phyloP scores from a whole-genome alignment of 2,888 invertebrate genomes.

The Drosophila demipolita region DNA sequence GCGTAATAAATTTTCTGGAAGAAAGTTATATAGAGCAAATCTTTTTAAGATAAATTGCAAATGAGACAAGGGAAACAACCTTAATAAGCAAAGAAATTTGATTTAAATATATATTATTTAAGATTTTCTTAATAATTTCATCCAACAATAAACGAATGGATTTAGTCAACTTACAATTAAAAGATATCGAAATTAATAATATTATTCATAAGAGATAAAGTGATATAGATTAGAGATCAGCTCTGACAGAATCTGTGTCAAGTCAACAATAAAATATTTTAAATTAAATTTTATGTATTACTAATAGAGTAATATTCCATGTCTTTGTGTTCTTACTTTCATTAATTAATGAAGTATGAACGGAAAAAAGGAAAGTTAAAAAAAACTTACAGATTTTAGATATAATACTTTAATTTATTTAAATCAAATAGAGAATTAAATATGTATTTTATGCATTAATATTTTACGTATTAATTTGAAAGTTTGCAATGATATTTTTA shows the following conservation, averaged over 20 bases:
- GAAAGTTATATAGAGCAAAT: not conserved
- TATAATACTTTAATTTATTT: not conserved
- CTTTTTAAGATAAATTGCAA: not conserved
- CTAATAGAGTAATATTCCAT: not conserved
- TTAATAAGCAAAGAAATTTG: not conserved
- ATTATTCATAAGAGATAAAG: not conserved
- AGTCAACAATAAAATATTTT: not conserved
- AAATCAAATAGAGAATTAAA: not conserved
- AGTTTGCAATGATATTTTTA: not conserved
- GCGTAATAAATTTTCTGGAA: conserved; percentile 7
- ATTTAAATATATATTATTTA: not conserved
- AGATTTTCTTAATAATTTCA: not conserved
- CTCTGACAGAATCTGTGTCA: not conserved
- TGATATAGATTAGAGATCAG: not conserved
- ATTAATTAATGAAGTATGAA: not conserved
- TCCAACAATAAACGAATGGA: not conserved
- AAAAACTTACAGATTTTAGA: not conserved
- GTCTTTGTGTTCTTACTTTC: not conserved
- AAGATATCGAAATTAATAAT: too few relatives aligned
- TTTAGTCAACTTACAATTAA: not conserved
- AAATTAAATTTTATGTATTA: too few relatives aligned
- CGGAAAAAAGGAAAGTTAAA: not conserved
- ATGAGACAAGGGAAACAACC: not conserved
- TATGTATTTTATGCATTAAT: not conserved
- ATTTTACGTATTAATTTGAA: not conserved